Evolutionary conservation across 2,888 invertebrate species (phyloP).

Genomic region (Hetaerina titia): DNA sequence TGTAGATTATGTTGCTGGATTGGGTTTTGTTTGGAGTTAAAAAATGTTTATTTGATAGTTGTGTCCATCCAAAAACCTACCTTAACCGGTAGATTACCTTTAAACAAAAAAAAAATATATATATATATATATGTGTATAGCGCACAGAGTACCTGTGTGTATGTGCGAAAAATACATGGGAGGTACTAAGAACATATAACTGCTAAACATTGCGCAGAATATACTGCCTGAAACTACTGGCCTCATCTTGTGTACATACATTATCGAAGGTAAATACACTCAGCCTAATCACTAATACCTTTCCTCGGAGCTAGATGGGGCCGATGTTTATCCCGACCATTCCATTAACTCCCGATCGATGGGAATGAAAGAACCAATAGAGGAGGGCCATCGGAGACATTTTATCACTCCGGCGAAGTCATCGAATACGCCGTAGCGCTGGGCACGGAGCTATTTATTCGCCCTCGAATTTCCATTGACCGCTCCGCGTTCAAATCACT

Average conservation of each 20-base stretch:
- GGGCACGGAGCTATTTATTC: neutral
- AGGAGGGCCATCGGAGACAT: neutral
- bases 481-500: neutral
- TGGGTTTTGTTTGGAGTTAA: too few relatives aligned
- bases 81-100: too few relatives aligned
- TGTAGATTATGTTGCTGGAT: too few relatives aligned
- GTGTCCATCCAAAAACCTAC: too few relatives aligned
- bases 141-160: neutral
- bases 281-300: conserved; percentile 18
- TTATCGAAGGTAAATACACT: conserved; percentile 26
- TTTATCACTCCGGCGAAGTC: neutral
- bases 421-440: neutral
- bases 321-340: neutral
- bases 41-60: too few relatives aligned
- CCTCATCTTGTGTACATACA: conserved; percentile 9
- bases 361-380: neutral
- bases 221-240: neutral
- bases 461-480: neutral
- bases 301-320: neutral
- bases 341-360: neutral
- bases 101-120: too few relatives aligned
- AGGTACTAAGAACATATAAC: neutral
- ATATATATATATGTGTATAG: too few relatives aligned
- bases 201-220: neutral
- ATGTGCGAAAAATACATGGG: neutral